Evolutionary conservation across 2,888 invertebrate genomes (phyloP).

Genomic region (Leptopilina drosophilae): DNA sequence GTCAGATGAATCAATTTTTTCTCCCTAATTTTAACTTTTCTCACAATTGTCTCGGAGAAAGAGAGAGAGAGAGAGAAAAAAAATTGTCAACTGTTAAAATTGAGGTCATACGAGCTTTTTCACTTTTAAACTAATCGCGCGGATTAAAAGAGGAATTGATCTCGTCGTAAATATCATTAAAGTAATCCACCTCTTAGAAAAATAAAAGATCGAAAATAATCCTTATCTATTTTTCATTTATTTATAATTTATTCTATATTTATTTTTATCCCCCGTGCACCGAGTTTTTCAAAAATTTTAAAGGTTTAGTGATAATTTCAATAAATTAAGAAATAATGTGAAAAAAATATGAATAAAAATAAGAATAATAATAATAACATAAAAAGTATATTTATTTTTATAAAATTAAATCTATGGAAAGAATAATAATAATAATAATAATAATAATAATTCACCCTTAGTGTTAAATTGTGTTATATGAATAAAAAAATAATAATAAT

Average conservation of each 20-base stretch:
- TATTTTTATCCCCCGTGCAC: neutral
- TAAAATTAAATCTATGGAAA: no score
- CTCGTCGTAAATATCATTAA: conserved; percentile 12
- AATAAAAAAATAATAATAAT: no score
- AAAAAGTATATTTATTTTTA: no score
- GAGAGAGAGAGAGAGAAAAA: no score
- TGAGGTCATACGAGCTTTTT: conserved; percentile 16
- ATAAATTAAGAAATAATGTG: no score
- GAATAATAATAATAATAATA: no score
- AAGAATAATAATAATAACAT: no score
- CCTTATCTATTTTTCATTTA: neutral
- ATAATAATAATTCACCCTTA: no score
- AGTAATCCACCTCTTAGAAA: neutral
- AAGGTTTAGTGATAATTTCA: no score
- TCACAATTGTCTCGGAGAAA: neutral
- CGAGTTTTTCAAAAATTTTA: neutral
- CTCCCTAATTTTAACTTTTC: neutral
- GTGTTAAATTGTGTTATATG: no score
- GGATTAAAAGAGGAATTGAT: neutral
- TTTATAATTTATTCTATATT: conserved; percentile 5
- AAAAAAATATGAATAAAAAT: no score
- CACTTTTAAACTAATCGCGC: conserved; percentile 14
- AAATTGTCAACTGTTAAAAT: neutral
- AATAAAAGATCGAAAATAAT: conserved; percentile 5
- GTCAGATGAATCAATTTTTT: neutral